Evolutionary conservation across 2,797 vertebrate species (phyloP).

Genomic region (Aldrovandia affinis): DNA sequence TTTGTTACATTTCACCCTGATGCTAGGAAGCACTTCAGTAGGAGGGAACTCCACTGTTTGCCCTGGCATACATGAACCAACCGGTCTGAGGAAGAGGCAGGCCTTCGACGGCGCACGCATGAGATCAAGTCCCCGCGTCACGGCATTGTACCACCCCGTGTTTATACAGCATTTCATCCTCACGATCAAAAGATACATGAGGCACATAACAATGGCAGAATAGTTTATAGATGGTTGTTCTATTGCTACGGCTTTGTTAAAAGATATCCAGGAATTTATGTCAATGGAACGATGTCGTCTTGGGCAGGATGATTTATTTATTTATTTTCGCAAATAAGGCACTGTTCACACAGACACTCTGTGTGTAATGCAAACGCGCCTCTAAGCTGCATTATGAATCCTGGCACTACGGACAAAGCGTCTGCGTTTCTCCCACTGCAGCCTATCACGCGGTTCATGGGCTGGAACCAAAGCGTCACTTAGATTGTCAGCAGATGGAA

Average conservation of each 20-base stretch:
- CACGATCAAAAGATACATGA: neutral
- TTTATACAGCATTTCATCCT: neutral
- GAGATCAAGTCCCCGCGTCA: neutral
- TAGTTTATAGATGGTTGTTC: neutral
- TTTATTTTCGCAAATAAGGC: too few species aligned
- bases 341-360: neutral
- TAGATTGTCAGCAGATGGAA: neutral
- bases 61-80: neutral
- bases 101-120: neutral
- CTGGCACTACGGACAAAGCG: neutral
- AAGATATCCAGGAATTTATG: neutral
- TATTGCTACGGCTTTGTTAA: constrained; percentile 12
- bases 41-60: neutral
- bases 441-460: constrained; percentile 20
- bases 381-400: neutral
- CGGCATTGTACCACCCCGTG: neutral
- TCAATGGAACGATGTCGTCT: too few species aligned
- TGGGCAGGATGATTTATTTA: neutral
- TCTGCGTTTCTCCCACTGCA: neutral
- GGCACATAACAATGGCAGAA: constrained; percentile 18
- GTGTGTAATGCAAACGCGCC: neutral
- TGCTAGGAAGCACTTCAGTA: neutral
- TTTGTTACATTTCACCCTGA: neutral
- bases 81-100: neutral
- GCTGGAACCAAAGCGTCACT: constrained; percentile 11